Evolutionary conservation across 2,113 vertebrate species (phyloP), one percentile per base, ranked within the genome.

Genomic region (Ceyx cyanopectus): DNA sequence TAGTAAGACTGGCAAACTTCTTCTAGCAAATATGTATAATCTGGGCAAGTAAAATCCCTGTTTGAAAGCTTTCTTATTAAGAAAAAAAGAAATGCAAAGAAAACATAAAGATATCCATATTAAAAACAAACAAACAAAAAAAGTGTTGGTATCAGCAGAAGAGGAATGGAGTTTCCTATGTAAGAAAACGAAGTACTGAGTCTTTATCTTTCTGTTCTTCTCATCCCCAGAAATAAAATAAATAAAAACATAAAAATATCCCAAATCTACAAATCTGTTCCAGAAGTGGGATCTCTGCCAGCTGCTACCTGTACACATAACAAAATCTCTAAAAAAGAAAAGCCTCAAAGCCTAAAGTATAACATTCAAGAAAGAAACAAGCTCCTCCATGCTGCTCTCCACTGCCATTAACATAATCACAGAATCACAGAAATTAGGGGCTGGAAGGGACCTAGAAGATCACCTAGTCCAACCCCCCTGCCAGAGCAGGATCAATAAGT

Each of bases 21-120:
- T 45, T 63, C 45, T 29, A 85, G 26, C 4, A 72, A 87, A 27
- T 45, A 79, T 26, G 8, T 50, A 41, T 24, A 12, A 68, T 2
- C 26, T 32, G 21, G 26, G 11, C 19, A 81, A 87, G 79, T 11
- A 89, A 86, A 75, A 48, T 4, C 6, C 10, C 22, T 37, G 27
- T 46, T 62, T 5, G 6, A 48, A 85, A 87, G 22, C 20, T 26
- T 61, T 70, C 8, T 24, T 15, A 54, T 26, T 41, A 56, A 66
- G 8, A 46, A 62, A 73, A 56, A 79, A 40, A 0, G 0, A 56
- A 79, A 40, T 0, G 0, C 15, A 37, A 60, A 51, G 21, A 30
- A 75, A 46, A 7, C 30, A 66, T 10, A 3, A 76, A 89, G 89
- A 57, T 8, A 79, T 1, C 5, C 26, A 72, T 18, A 69, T 13